A percentile compares a stretch with the other conserved stretches of the same genome.
phyloP scores from a whole-genome alignment of 2,888 invertebrate species.

The Mesorhabditis spiculigera region DNA sequence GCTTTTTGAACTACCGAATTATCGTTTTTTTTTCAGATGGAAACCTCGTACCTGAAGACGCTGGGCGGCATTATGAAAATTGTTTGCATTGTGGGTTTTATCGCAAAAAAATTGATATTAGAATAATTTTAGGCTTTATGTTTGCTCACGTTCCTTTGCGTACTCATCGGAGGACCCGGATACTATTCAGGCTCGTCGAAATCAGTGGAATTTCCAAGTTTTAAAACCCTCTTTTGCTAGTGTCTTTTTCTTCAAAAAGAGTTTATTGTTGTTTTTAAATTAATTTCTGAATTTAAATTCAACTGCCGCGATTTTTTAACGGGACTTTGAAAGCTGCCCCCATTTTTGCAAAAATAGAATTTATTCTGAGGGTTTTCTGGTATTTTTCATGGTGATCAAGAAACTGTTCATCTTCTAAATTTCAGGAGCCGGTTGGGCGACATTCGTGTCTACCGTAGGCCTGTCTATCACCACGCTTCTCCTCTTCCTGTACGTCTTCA shows the following conservation, averaged over 20 bases:
- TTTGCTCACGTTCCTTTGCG: slow-evolving; percentile 75
- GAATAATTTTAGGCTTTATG: slow-evolving; percentile 44
- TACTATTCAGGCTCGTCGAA: slow-evolving; percentile 51
- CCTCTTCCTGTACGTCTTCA: slow-evolving; percentile 77
- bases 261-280: too few species aligned
- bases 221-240: too few species aligned
- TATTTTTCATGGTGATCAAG: too few species aligned
- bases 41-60: slow-evolving; percentile 71
- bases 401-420: too few species aligned
- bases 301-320: too few species aligned
- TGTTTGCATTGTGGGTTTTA: slow-evolving; percentile 71
- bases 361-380: not conserved
- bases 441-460: slow-evolving; percentile 70
- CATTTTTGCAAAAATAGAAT: not conserved
- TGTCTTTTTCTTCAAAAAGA: too few species aligned
- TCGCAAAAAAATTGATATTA: too few species aligned
- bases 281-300: too few species aligned
- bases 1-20: too few species aligned
- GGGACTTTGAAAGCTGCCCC: too few species aligned
- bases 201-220: too few species aligned
- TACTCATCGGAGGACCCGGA: slow-evolving; percentile 68
- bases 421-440: slow-evolving; percentile 68
- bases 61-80: slow-evolving; percentile 74
- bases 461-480: slow-evolving; percentile 81
- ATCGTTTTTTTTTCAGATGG: slow-evolving; percentile 63